Percentiles rank a stretch among this genome's conserved stretches.
These are phyloP conservation scores for Ptilodon capucinus DNA, from an alignment of 2,888 invertebrate genomes.

Conservation along the genomic window DNA sequence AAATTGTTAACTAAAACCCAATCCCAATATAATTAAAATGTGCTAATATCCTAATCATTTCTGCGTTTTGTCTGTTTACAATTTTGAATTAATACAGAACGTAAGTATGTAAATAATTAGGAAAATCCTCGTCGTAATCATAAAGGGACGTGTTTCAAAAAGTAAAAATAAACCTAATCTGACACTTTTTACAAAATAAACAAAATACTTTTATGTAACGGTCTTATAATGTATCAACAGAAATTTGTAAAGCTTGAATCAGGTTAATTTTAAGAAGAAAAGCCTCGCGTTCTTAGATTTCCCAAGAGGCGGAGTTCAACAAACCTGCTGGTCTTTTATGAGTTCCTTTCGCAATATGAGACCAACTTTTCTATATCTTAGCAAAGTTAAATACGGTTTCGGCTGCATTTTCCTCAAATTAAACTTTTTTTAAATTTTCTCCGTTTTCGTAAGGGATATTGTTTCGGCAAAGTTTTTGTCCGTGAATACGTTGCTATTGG, in stretches of 20 bases:
- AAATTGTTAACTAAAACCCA: too few species aligned
- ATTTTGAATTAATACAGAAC: too few species aligned
- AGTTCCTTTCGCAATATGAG: constrained; percentile 12
- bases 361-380: background rate
- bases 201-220: background rate
- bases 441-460: background rate
- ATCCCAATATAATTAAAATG: too few species aligned
- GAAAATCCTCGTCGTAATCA: too few species aligned
- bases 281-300: constrained; percentile 45
- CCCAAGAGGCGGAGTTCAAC: constrained; percentile 46
- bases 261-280: constrained; percentile 47
- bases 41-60: too few species aligned
- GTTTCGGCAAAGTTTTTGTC: background rate
- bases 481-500: background rate
- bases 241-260: constrained; percentile 16
- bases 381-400: constrained; percentile 13
- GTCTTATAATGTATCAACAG: constrained; percentile 2
- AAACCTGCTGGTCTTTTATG: constrained; percentile 44
- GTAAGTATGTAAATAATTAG: too few species aligned
- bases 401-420: constrained; percentile 9
- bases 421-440: constrained; percentile 1
- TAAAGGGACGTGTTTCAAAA: too few species aligned
- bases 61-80: too few species aligned
- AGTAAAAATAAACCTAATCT: too few species aligned
- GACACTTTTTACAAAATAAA: background rate